Conservation (phyloP, 2,113 vertebrate species). For the Charina bottae region DNA sequence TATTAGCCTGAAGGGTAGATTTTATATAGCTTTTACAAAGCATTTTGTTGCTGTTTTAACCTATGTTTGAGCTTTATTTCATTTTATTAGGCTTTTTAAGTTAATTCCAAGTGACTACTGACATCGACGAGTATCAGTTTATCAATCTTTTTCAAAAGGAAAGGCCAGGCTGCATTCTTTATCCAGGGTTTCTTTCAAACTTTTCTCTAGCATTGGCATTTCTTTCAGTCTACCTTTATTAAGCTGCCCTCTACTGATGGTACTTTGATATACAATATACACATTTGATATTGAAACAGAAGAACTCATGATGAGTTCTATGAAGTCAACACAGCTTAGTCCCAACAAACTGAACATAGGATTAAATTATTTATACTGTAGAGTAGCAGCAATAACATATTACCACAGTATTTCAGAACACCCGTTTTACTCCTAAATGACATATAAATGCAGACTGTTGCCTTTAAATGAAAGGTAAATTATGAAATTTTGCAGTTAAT, state of each 20-base stretch:
- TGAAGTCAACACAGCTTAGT: neutral
- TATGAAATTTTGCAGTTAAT: neutral
- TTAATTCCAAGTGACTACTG: constrained; percentile 26
- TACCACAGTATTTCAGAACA: neutral
- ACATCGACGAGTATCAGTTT: constrained; percentile 34
- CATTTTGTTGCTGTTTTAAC: constrained; percentile 8
- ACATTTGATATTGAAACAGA: neutral
- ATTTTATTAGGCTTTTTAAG: constrained; percentile 22
- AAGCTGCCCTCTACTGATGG: constrained; percentile 32
- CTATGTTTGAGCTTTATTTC: neutral
- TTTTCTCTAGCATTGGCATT: neutral
- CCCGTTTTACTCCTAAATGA: neutral
- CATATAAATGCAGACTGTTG: neutral
- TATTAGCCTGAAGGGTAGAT: neutral
- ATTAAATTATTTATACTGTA: neutral
- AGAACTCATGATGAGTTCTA: neutral
- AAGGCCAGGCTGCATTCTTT: neutral
- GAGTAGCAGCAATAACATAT: neutral
- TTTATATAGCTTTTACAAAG: constrained; percentile 13
- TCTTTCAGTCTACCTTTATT: neutral
- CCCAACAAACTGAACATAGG: neutral
- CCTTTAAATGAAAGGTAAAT: constrained; percentile 10
- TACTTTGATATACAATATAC: neutral
- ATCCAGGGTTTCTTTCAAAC: neutral
- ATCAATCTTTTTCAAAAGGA: constrained; percentile 22